phyloP scores from a whole-genome alignment of 2,797 vertebrate genomes.

The Malacoraja senta region DNA sequence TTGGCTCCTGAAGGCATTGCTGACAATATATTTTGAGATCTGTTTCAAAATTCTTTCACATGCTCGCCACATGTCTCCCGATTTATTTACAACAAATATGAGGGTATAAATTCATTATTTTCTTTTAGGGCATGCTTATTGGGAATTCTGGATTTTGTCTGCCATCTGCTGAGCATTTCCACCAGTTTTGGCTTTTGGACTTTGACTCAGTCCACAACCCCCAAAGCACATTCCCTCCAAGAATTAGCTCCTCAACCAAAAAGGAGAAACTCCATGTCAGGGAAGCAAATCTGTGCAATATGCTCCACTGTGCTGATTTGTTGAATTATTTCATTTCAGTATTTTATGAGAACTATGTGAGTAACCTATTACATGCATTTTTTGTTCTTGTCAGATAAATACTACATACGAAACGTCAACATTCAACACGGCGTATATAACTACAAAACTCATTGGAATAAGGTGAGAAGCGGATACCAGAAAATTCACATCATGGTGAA shows the following conservation, averaged over 20 bases:
- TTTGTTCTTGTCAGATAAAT: conserved; percentile 3
- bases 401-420: not conserved
- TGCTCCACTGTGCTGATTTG: not conserved
- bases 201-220: not conserved
- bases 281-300: not conserved
- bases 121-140: too few species aligned
- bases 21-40: too few species aligned
- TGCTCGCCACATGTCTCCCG: too few species aligned
- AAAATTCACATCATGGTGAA: not conserved
- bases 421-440: not conserved
- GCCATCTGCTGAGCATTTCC: too few species aligned
- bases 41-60: too few species aligned
- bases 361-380: not conserved
- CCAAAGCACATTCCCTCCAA: not conserved
- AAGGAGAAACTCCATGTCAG: not conserved
- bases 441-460: not conserved
- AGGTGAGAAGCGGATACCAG: not conserved
- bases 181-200: too few species aligned
- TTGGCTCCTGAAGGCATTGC: too few species aligned
- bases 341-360: not conserved
- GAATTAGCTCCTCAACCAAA: not conserved
- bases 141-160: too few species aligned
- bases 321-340: not conserved
- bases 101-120: too few species aligned
- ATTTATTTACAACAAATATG: too few species aligned